Evolutionary conservation across 2,113 vertebrate species (phyloP).

Genomic region (Phaethornis superciliosus): DNA sequence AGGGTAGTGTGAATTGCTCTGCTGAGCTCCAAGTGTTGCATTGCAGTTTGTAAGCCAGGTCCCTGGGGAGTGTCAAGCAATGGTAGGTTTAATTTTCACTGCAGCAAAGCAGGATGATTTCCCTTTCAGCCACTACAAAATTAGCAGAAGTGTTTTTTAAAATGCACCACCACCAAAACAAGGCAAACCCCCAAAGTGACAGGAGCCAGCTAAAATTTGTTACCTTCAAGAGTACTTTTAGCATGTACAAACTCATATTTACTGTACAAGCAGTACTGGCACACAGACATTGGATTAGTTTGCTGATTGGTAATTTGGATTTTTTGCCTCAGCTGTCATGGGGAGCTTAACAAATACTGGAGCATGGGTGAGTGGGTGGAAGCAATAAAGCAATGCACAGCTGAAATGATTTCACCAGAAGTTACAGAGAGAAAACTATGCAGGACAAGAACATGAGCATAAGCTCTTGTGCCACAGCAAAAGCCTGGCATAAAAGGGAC

Average conservation of each 20-base stretch:
- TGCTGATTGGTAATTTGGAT: constrained; percentile 36
- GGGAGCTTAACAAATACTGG: constrained; percentile 10
- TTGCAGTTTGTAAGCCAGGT: constrained; percentile 18
- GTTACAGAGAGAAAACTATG: neutral
- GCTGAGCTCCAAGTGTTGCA: constrained; percentile 44
- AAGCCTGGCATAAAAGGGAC: constrained; percentile 9
- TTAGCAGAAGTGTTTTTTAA: neutral
- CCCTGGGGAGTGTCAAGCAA: neutral
- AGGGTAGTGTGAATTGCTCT: constrained; percentile 20
- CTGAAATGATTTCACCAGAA: constrained; percentile 36
- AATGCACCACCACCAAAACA: neutral
- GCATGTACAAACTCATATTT: neutral
- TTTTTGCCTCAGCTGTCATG: constrained; percentile 18
- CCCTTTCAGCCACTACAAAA: neutral
- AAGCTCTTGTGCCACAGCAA: constrained; percentile 22
- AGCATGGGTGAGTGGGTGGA: constrained; percentile 30
- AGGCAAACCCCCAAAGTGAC: neutral
- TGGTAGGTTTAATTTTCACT: neutral
- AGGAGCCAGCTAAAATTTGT: neutral
- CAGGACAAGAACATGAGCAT: constrained; percentile 1
- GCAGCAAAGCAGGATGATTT: neutral
- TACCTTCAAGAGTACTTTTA: neutral
- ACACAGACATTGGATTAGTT: neutral
- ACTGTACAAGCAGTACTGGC: neutral
- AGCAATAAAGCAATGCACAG: constrained; percentile 43